Conservation (phyloP, 1,140 invertebrate genomes). For the Pogonomyrmex barbatus region DNA sequence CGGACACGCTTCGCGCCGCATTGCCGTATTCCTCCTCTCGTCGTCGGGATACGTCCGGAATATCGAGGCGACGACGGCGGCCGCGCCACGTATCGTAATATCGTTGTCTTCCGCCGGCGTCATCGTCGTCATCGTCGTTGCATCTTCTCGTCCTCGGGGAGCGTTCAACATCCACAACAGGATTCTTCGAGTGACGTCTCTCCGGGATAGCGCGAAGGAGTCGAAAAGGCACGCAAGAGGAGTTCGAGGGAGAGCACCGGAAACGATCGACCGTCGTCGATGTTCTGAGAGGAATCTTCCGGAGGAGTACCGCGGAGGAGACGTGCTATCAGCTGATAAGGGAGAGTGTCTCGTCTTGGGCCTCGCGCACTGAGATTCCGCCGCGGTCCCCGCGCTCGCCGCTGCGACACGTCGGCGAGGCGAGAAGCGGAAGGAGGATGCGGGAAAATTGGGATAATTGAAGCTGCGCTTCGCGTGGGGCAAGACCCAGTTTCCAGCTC, state of each 20-base stretch:
- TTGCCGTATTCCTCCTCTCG: constrained; percentile 77
- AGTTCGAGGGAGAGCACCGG: neutral
- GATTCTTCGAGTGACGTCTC: neutral
- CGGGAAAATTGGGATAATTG: constrained; percentile 60
- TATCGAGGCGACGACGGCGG: neutral
- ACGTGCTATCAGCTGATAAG: neutral
- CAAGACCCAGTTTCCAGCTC: constrained; percentile 54
- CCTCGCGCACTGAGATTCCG: neutral
- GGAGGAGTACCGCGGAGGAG: neutral
- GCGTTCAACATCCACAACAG: neutral
- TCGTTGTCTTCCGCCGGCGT: neutral
- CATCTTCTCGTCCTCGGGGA: neutral
- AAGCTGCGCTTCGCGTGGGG: constrained; percentile 54
- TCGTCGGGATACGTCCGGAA: neutral
- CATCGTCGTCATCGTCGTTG: neutral
- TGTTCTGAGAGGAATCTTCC: neutral
- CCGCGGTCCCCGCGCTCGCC: neutral
- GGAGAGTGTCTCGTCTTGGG: neutral
- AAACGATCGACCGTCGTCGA: neutral
- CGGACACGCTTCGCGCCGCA: constrained; percentile 78
- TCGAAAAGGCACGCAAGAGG: neutral
- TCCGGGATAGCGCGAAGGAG: too few relatives aligned
- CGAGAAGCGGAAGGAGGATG: constrained; percentile 51
- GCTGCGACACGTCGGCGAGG: neutral
- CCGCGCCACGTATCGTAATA: too few relatives aligned